These are phyloP conservation scores for Pristis pectinata DNA, from an alignment of 2,797 vertebrate genomes.

Conservation along the genomic window DNA sequence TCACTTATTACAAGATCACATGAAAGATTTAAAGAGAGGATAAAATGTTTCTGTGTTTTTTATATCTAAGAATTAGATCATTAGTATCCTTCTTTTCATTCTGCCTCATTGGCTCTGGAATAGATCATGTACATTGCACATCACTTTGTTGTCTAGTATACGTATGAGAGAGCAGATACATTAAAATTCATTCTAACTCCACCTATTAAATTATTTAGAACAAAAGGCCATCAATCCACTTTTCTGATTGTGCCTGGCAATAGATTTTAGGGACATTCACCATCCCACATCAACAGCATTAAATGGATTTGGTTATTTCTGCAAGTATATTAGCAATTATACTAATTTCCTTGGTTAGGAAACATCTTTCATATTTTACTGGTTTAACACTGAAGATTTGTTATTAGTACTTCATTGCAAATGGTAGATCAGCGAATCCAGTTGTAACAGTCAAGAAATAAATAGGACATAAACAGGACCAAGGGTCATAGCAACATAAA, in stretches of 20 bases:
- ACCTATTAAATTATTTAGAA: background rate
- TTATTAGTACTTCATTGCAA: background rate
- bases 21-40: background rate
- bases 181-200: background rate
- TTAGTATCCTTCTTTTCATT: background rate
- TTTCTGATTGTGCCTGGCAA: background rate
- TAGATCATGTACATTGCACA: background rate
- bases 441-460: slow-evolving; percentile 45
- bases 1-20: background rate
- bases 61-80: background rate
- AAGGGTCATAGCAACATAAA: slow-evolving; percentile 38
- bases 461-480: slow-evolving; percentile 42
- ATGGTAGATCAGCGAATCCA: background rate
- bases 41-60: background rate
- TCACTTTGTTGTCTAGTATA: background rate
- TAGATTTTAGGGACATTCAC: background rate
- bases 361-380: background rate
- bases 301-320: background rate
- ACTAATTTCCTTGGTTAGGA: background rate
- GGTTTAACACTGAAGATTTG: background rate
- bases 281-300: background rate
- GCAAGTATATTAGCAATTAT: background rate
- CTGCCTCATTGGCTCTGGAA: background rate
- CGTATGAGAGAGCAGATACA: background rate
- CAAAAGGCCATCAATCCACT: background rate